A percentile compares a stretch with the other conserved stretches of the same genome.
Evolutionary conservation across 2,888 invertebrate species (phyloP).

Genomic region (Chrysolina haemoptera): DNA sequence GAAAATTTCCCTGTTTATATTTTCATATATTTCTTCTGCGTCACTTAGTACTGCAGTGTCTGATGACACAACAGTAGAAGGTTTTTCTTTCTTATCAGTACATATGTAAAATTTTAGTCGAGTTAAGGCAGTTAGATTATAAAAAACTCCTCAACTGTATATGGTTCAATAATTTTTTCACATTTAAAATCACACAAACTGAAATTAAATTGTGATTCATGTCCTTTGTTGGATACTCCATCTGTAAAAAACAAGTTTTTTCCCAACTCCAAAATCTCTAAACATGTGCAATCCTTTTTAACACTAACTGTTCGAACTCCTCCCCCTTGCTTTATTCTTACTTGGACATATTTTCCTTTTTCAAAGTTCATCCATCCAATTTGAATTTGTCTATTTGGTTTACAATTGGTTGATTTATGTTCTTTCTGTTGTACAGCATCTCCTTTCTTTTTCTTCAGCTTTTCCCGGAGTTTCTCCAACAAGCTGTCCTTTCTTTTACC

Average conservation of each 20-base stretch:
- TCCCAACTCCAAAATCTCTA: not conserved
- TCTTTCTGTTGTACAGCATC: too few relatives aligned
- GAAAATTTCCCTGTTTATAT: too few relatives aligned
- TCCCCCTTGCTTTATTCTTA: constrained; percentile 14
- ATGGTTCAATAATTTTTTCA: not conserved
- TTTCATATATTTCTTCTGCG: too few relatives aligned
- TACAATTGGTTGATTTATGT: too few relatives aligned
- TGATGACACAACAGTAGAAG: too few relatives aligned
- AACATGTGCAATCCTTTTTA: not conserved
- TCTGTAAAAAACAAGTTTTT: constrained; percentile 4
- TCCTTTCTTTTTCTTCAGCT: too few relatives aligned
- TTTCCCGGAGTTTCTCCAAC: too few relatives aligned
- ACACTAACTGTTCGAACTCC: not conserved
- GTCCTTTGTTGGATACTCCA: constrained; percentile 7
- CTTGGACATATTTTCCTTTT: not conserved
- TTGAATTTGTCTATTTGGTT: too few relatives aligned
- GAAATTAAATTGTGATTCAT: constrained; percentile 3
- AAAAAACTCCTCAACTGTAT: constrained; percentile 2
- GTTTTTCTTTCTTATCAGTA: not conserved
- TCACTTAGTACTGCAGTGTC: too few relatives aligned
- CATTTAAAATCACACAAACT: constrained; percentile 2
- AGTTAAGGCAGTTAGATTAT: not conserved
- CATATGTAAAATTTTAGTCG: not conserved
- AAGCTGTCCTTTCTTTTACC: too few relatives aligned
- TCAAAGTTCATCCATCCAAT: not conserved